These are phyloP conservation scores for Cheilosia pagana DNA, from an alignment of 2,888 invertebrate genomes.

Conservation along the genomic window DNA sequence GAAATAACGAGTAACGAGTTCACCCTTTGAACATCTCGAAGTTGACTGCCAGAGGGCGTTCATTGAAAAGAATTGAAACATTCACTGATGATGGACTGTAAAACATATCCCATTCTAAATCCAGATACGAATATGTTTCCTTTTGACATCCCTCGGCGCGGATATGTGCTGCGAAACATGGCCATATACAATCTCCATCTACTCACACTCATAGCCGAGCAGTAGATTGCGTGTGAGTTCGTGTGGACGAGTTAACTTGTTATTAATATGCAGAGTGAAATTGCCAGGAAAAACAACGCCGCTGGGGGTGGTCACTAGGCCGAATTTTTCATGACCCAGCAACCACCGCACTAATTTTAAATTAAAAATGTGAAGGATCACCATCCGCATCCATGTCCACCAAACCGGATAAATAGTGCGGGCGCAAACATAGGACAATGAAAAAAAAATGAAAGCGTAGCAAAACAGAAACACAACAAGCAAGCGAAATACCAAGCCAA, in stretches of 20 bases:
- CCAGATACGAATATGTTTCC: constrained; percentile 22
- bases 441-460: constrained; percentile 12
- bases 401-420: constrained; percentile 50
- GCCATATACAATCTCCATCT: constrained; percentile 3
- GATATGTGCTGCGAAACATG: constrained; percentile 5
- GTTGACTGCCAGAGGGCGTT: too few relatives aligned
- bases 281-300: constrained; percentile 60
- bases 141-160: constrained; percentile 9
- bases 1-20: too few relatives aligned
- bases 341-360: constrained; percentile 62
- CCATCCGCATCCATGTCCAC: constrained; percentile 4
- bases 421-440: constrained; percentile 30
- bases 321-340: constrained; percentile 59
- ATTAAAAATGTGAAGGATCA: constrained; percentile 68
- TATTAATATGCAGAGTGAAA: constrained; percentile 70
- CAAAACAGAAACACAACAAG: constrained; percentile 15
- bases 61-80: too few relatives aligned
- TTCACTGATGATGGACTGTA: too few relatives aligned
- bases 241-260: constrained; percentile 67
- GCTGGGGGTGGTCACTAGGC: constrained; percentile 16
- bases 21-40: too few relatives aligned
- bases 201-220: constrained; percentile 18
- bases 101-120: neutral
- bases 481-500: constrained; percentile 33
- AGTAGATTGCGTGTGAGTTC: constrained; percentile 33